phyloP scores from a whole-genome alignment of 1,140 invertebrate species.

The Pseudomyrmex gracilis region DNA sequence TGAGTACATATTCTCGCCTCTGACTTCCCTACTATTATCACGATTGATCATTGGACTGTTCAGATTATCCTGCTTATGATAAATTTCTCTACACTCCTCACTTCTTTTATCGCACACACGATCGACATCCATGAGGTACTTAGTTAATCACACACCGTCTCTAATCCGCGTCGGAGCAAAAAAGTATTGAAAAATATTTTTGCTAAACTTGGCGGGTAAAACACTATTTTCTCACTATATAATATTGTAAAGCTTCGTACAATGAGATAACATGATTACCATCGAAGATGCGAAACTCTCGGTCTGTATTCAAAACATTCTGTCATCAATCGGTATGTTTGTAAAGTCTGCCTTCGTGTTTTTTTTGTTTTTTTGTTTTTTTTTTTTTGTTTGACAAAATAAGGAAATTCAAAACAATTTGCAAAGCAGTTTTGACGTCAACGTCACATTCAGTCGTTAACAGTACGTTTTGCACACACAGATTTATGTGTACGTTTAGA shows the following conservation, averaged over 20 bases:
- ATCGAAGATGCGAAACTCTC: constrained; percentile 43
- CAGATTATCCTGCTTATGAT: background rate
- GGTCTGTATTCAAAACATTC: constrained; percentile 17
- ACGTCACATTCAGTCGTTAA: constrained; percentile 17
- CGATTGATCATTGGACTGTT: constrained; percentile 43
- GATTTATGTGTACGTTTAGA: constrained; percentile 55
- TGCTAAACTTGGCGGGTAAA: constrained; percentile 46
- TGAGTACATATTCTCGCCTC: background rate
- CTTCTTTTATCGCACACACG: constrained; percentile 9
- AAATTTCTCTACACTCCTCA: constrained; percentile 49
- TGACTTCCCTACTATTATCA: constrained; percentile 34
- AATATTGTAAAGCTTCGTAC: constrained; percentile 48
- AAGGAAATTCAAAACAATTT: background rate
- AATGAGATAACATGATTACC: constrained; percentile 49
- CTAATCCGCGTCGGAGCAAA: constrained; percentile 38
- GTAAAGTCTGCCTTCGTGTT: background rate
- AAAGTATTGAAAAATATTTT: constrained; percentile 60
- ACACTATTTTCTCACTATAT: constrained; percentile 40
- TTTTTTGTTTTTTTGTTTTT: too few species aligned
- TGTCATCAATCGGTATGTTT: background rate
- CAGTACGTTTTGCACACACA: constrained; percentile 44
- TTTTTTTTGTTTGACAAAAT: background rate
- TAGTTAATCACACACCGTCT: constrained; percentile 46
- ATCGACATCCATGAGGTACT: constrained; percentile 54
- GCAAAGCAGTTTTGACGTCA: background rate